Percentiles rank a stretch among this genome's conserved stretches.
phyloP scores from a whole-genome alignment of 2,113 vertebrate species.

The Proterorhinus semilunaris region DNA sequence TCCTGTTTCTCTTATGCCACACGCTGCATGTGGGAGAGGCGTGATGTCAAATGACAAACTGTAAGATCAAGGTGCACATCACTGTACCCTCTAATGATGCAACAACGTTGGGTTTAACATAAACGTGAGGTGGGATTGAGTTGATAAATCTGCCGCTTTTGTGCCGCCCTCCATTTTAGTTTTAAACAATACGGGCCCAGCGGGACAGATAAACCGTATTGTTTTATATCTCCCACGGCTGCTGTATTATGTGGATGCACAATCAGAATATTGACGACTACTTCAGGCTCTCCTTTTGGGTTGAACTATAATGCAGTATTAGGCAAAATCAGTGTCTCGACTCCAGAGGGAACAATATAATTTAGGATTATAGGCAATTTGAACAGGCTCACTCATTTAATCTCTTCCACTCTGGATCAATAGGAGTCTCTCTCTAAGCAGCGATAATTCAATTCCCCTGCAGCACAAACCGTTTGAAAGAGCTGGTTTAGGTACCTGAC shows the following conservation, averaged over 20 bases:
- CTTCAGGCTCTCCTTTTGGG: slow-evolving; percentile 9
- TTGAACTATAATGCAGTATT: slow-evolving; percentile 13
- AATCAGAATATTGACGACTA: slow-evolving; percentile 22
- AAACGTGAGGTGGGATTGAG: background rate
- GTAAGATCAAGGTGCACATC: slow-evolving; percentile 34
- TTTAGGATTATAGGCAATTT: slow-evolving; percentile 47
- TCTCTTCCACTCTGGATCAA: slow-evolving; percentile 55
- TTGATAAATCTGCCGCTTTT: slow-evolving; percentile 29
- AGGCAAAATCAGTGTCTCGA: slow-evolving; percentile 22
- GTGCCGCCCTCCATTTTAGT: slow-evolving; percentile 7
- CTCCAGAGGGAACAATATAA: slow-evolving; percentile 25
- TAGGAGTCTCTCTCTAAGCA: slow-evolving; percentile 45
- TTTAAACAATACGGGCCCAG: slow-evolving; percentile 3
- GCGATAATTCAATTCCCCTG: slow-evolving; percentile 44
- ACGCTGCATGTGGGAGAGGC: slow-evolving; percentile 12
- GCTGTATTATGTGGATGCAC: slow-evolving; percentile 6
- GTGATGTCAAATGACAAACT: slow-evolving; percentile 47
- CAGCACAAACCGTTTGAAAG: slow-evolving; percentile 19
- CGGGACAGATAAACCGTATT: slow-evolving; percentile 20
- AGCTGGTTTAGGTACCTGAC: slow-evolving; percentile 1
- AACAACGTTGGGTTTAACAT: slow-evolving; percentile 40
- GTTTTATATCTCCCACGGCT: slow-evolving; percentile 9
- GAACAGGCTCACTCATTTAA: slow-evolving; percentile 39
- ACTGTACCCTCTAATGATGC: slow-evolving; percentile 27
- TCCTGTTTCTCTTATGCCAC: slow-evolving; percentile 27